Conservation (phyloP, 2,113 vertebrate species). For the Penelope pileata region DNA sequence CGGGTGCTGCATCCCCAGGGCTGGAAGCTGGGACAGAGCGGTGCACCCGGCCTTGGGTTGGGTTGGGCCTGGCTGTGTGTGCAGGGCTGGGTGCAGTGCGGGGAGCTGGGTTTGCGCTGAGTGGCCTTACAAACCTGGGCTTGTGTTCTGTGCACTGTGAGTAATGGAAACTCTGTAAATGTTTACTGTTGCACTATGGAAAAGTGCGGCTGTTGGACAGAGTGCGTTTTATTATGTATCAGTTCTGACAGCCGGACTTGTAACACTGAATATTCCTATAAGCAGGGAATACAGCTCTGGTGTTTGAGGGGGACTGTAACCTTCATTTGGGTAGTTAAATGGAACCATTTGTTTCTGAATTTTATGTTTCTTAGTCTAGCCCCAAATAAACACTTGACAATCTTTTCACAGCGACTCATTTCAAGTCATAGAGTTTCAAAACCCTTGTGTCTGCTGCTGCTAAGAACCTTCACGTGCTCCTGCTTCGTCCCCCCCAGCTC, state of each 20-base stretch:
- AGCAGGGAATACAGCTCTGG: background rate
- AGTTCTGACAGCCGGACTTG: background rate
- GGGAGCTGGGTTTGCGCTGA: background rate
- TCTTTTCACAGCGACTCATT: background rate
- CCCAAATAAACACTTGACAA: background rate
- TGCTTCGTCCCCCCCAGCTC: rapidly evolving
- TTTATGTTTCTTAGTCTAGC: background rate
- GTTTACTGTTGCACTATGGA: constrained; percentile 1
- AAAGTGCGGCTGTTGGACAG: background rate
- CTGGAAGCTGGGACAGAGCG: background rate
- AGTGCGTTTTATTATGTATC: background rate
- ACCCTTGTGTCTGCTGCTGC: background rate
- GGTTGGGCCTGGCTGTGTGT: background rate
- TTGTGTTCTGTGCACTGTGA: background rate
- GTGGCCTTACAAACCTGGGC: background rate
- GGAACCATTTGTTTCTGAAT: background rate
- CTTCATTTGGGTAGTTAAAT: background rate
- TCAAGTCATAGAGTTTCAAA: background rate
- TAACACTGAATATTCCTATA: background rate
- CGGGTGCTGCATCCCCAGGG: background rate
- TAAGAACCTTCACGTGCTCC: background rate
- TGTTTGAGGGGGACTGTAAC: background rate
- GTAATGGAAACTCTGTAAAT: constrained; percentile 48
- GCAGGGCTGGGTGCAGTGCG: background rate
- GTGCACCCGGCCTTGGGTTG: background rate